phyloP scores from a whole-genome alignment of 1,140 invertebrate genomes.

The Phthorimaea operculella region DNA sequence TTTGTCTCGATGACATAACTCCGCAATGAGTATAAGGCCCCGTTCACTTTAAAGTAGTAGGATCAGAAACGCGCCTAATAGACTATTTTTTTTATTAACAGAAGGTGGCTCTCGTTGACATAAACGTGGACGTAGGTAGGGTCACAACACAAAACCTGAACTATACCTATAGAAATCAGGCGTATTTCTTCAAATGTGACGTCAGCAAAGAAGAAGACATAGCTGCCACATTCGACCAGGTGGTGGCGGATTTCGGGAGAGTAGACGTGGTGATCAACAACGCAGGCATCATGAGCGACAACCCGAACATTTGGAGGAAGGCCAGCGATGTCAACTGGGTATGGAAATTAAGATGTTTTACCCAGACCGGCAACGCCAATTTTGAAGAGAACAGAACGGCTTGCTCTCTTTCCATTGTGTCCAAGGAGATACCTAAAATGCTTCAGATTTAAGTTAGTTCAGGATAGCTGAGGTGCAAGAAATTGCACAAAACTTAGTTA shows the following conservation, averaged over 20 bases:
- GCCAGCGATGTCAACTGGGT: constrained; percentile 42
- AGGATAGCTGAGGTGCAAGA: no score
- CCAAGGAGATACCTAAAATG: no score
- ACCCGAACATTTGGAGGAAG: constrained; percentile 29
- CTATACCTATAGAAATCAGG: constrained; percentile 25
- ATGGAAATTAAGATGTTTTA: constrained; percentile 14
- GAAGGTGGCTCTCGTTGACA: constrained; percentile 44
- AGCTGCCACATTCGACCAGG: constrained; percentile 68
- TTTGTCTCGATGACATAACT: no score
- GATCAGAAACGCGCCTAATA: no score
- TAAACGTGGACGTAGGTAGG: constrained; percentile 29
- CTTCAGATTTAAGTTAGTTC: no score
- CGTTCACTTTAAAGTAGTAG: no score
- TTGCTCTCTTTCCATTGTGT: no score
- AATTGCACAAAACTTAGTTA: no score
- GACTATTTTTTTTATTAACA: constrained; percentile 10
- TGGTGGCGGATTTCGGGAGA: constrained; percentile 65
- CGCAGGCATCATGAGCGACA: constrained; percentile 64
- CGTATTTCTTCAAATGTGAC: constrained; percentile 69
- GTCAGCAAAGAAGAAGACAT: constrained; percentile 71
- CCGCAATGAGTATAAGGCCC: no score
- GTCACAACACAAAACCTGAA: constrained; percentile 23
- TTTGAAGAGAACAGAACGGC: no score
- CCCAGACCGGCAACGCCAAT: no score
- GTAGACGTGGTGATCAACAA: constrained; percentile 76